Evolutionary conservation across 2,797 vertebrate species (phyloP), one percentile per base, ranked within the genome.

Genomic region (Periparus ater): DNA sequence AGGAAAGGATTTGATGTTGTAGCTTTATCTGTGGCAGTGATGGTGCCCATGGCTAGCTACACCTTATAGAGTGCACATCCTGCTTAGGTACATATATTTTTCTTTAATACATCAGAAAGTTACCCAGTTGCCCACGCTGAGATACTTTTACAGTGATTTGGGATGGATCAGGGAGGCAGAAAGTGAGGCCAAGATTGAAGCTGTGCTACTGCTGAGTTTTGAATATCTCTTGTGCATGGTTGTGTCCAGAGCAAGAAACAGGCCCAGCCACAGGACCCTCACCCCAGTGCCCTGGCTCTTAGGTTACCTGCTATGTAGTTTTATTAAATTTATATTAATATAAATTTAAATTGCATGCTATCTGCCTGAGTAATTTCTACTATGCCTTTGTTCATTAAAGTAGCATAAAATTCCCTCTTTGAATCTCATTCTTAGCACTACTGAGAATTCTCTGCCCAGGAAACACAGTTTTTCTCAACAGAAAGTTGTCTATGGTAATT

Each of bases 191-290:
- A 27, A 76, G 61, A 26, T 7, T 50, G 50, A 68, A 91, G 10
- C 32, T 65, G 27, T 44, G 30, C 10, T 63, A 9, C 10, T 45
- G 34, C 4, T 61, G 18, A 42, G 13, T 12, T 60, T 80, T 74
- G 13, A 17, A 4, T 57, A 25, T 57, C 27, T 53, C 3, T 17
- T 72, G 19, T 32, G 9, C 0, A 0, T 29, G 11, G 11, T 3
- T 82, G 18, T 51, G n/a, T 6, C n/a, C 34, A 61, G 38, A 70
- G 2, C 13, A 53, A 85, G 40, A 60, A 15, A 34, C 2, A 38
- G 13, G 15, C 6, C 17, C 10, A 57, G 5, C 1, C 11, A 2
- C 19, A 61, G 40, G 30, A 38, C 9, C 8, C 7, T 70, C 34
- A 44, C 4, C 1, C n/a, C 60, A 18, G 12, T 19, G 17, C 7